A percentile compares a stretch with the other conserved stretches of the same genome.
These are phyloP conservation scores for Eretmochelys imbricata DNA, from an alignment of 2,113 vertebrate species.

Conservation along the genomic window DNA sequence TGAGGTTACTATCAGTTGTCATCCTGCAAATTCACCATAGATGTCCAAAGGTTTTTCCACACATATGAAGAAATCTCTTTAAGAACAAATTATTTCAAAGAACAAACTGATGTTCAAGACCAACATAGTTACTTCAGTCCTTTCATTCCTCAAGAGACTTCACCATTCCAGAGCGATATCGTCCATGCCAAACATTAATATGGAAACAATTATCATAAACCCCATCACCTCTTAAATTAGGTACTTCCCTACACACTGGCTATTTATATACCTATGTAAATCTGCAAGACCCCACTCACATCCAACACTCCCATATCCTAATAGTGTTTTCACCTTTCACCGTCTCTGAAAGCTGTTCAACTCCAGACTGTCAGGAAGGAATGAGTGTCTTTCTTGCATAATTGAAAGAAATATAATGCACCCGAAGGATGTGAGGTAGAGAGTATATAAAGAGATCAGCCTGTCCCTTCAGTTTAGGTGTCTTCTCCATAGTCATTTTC, in stretches of 20 bases:
- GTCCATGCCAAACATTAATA: background rate
- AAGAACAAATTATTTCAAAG: background rate
- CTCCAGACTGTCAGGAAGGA: conserved; percentile 22
- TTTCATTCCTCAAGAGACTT: background rate
- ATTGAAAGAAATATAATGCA: conserved; percentile 62
- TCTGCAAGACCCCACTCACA: background rate
- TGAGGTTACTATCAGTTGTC: background rate
- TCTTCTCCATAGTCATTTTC: background rate
- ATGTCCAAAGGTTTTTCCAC: background rate
- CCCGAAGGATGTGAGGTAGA: conserved; percentile 34
- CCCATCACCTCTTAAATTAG: background rate
- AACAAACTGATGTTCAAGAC: background rate
- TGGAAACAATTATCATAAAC: background rate
- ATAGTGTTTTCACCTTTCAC: background rate
- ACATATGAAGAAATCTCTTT: background rate
- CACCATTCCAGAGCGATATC: background rate
- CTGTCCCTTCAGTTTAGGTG: conserved; percentile 58
- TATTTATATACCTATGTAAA: background rate
- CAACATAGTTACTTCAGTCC: background rate
- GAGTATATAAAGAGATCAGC: conserved; percentile 61
- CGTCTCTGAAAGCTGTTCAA: background rate
- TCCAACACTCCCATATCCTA: background rate
- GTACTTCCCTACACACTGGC: background rate
- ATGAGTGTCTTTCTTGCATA: conserved; percentile 59
- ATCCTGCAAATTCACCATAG: background rate